Conservation (phyloP, 2,888 invertebrate genomes). For the Leptinotarsa tumamoca region DNA sequence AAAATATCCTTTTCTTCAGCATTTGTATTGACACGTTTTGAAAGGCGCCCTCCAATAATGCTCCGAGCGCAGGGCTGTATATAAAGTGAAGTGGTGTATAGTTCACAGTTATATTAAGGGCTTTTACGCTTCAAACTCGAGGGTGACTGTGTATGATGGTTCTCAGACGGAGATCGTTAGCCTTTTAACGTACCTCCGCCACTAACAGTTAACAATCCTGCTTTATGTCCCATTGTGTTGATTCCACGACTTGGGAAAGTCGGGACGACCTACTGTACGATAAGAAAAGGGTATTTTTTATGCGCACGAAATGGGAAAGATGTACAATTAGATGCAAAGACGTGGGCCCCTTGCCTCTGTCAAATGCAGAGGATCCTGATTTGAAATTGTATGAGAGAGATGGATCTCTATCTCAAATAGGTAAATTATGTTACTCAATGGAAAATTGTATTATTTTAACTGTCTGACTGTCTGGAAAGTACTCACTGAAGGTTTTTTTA, state of each 20-base stretch:
- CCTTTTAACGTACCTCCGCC: conserved; percentile 45
- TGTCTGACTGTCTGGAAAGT: too few species aligned
- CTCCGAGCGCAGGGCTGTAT: conserved; percentile 12
- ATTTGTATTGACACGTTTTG: conserved; percentile 32
- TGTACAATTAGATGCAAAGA: background rate
- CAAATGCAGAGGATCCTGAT: background rate
- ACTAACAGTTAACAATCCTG: conserved; percentile 44
- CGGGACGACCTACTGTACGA: background rate
- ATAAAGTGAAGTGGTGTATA: conserved; percentile 43
- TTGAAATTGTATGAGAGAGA: too few species aligned
- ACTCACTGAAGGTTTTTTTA: too few species aligned
- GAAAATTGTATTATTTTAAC: too few species aligned
- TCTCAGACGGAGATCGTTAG: conserved; percentile 46
- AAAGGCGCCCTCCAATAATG: conserved; percentile 32
- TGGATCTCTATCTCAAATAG: too few species aligned
- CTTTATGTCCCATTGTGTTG: conserved; percentile 44
- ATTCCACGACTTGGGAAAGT: background rate
- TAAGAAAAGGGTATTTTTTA: background rate
- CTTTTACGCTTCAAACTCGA: conserved; percentile 43
- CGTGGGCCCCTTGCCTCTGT: background rate
- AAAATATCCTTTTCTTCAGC: background rate
- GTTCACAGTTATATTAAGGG: conserved; percentile 46
- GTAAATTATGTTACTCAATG: too few species aligned
- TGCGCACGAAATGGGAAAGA: background rate
- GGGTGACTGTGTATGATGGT: conserved; percentile 46